These are phyloP conservation scores for Cricetomys ansorgei DNA, from an alignment of 2,113 vertebrate genomes.

Conservation along the genomic window DNA sequence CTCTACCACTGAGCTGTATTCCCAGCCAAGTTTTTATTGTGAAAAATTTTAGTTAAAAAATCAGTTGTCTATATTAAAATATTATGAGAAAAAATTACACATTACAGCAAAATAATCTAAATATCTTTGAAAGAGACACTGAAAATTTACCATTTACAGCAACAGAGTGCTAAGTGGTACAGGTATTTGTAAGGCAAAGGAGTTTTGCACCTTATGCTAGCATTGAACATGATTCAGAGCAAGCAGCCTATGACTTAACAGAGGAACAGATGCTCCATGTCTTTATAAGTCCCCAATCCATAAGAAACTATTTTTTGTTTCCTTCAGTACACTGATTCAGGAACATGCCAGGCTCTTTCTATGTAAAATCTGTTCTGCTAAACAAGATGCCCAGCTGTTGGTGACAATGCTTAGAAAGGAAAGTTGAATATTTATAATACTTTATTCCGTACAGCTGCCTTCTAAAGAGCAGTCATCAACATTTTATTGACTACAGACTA, in stretches of 20 bases:
- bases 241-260: conserved; percentile 85
- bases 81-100: conserved; percentile 62
- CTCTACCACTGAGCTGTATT: neutral
- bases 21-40: neutral
- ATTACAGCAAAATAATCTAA: conserved; percentile 63
- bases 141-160: conserved; percentile 71
- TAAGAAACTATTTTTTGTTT: conserved; percentile 86
- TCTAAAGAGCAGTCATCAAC: conserved; percentile 91
- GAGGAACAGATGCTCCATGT: conserved; percentile 89
- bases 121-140: conserved; percentile 70
- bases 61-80: conserved; percentile 42
- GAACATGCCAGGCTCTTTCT: conserved; percentile 86
- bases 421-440: conserved; percentile 92
- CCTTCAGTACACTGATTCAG: conserved; percentile 87
- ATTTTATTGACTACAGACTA: conserved; percentile 89
- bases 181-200: conserved; percentile 84
- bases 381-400: conserved; percentile 92
- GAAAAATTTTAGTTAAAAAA: conserved; percentile 43
- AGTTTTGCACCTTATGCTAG: conserved; percentile 83
- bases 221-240: conserved; percentile 88
- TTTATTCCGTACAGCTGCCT: conserved; percentile 91
- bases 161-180: conserved; percentile 72
- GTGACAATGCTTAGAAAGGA: conserved; percentile 87
- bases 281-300: conserved; percentile 89
- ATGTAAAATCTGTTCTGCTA: conserved; percentile 88